A percentile compares a stretch with the other conserved stretches of the same genome.
Evolutionary conservation across 2,888 invertebrate genomes (phyloP).

Genomic region (Apamea sordens): DNA sequence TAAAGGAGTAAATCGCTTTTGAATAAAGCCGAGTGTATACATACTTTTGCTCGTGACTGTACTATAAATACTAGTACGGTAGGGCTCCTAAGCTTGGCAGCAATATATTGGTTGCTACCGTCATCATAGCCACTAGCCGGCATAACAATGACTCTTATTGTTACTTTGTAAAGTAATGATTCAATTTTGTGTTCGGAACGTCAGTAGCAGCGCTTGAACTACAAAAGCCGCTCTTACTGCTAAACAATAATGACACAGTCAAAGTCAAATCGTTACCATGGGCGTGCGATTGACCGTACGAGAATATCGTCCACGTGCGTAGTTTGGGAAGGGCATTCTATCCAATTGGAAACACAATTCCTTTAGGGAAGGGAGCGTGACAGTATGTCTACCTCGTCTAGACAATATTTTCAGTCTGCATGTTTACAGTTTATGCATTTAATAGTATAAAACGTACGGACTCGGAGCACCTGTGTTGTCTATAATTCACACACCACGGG

Average conservation of each 20-base stretch:
- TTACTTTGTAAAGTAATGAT: slow-evolving; percentile 30
- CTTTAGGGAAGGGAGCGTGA: slow-evolving; percentile 22
- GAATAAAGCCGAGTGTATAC: too few species aligned
- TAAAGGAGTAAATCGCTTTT: too few species aligned
- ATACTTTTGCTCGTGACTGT: too few species aligned
- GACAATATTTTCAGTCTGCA: slow-evolving; percentile 39
- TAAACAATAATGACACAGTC: background rate
- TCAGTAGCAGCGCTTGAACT: background rate
- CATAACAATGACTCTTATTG: slow-evolving; percentile 11
- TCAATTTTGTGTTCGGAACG: slow-evolving; percentile 15
- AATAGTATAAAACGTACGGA: slow-evolving; percentile 29
- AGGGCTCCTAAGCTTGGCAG: background rate
- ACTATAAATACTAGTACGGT: too few species aligned
- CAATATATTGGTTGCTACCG: background rate
- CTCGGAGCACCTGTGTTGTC: slow-evolving; percentile 35
- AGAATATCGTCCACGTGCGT: slow-evolving; percentile 18
- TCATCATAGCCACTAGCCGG: background rate
- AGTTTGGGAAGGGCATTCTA: slow-evolving; percentile 37
- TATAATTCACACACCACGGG: slow-evolving; percentile 61
- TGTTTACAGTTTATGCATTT: slow-evolving; percentile 41
- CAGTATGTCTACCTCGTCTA: slow-evolving; percentile 40
- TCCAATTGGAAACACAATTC: slow-evolving; percentile 41
- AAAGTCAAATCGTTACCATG: background rate
- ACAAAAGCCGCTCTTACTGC: background rate
- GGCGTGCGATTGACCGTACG: slow-evolving; percentile 10